phyloP scores from a whole-genome alignment of 1,140 invertebrate species.

The Steinernema khuongi region DNA sequence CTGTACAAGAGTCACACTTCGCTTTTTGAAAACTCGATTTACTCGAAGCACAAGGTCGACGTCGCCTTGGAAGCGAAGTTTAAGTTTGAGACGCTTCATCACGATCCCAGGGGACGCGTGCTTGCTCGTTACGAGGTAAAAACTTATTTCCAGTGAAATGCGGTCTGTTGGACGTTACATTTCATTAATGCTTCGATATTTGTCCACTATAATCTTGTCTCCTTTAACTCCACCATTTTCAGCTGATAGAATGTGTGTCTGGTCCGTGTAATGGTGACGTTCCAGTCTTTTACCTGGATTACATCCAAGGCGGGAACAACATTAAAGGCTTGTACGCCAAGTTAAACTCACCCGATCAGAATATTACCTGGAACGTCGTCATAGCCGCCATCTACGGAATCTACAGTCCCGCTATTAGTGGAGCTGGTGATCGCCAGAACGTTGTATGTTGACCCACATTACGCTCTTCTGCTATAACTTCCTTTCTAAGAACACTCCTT shows the following conservation, averaged over 20 bases:
- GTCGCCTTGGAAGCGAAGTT: neutral
- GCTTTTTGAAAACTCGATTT: neutral
- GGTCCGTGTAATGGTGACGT: neutral
- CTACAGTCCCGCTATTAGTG: neutral
- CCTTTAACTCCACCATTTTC: neutral
- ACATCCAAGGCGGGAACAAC: conserved; percentile 1
- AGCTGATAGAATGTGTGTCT: neutral
- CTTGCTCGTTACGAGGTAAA: neutral
- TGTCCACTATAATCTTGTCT: neutral
- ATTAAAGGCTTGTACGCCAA: neutral
- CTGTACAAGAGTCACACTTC: neutral
- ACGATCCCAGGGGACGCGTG: conserved; percentile 5
- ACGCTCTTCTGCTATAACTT: neutral
- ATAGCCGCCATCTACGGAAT: neutral
- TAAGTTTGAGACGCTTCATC: conserved; percentile 1
- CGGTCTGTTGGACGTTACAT: too few relatives aligned
- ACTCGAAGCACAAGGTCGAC: conserved; percentile 2
- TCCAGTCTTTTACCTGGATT: neutral
- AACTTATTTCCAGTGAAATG: neutral
- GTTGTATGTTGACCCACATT: neutral
- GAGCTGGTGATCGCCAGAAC: conserved; percentile 10
- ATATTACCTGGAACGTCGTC: neutral
- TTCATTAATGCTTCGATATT: neutral
- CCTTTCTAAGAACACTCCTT: neutral
- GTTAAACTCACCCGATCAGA: neutral